Conservation (phyloP, 2,113 vertebrate genomes). For the Cheirogaleus medius region DNA sequence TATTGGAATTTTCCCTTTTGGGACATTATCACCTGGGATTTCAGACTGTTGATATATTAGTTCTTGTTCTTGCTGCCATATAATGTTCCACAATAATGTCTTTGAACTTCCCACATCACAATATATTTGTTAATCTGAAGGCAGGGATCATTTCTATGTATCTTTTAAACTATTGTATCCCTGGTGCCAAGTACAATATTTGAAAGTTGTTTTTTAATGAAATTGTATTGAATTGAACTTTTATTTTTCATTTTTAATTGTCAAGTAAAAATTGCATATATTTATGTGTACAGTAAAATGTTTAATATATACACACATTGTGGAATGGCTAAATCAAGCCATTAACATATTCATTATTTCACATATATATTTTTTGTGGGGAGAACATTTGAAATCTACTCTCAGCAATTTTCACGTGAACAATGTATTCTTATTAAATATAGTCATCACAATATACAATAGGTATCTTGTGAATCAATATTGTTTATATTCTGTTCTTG, state of each 20-base stretch:
- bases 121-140: background rate
- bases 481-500: background rate
- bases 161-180: background rate
- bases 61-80: background rate
- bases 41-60: background rate
- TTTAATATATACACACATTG: background rate
- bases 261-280: background rate
- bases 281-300: background rate
- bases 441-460: background rate
- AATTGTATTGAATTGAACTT: background rate
- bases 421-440: background rate
- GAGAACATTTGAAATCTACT: background rate
- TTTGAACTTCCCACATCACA: background rate
- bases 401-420: background rate
- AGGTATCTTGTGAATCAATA: background rate
- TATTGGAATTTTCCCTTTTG: background rate
- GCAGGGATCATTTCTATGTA: accelerated
- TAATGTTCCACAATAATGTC: background rate
- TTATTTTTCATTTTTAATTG: background rate
- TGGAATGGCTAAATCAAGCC: background rate
- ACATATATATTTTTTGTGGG: background rate
- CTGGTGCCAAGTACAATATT: background rate
- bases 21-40: background rate
- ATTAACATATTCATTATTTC: background rate
- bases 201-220: background rate